Evolutionary conservation across 2,888 invertebrate genomes (phyloP).

Genomic region (Biston stratarius): DNA sequence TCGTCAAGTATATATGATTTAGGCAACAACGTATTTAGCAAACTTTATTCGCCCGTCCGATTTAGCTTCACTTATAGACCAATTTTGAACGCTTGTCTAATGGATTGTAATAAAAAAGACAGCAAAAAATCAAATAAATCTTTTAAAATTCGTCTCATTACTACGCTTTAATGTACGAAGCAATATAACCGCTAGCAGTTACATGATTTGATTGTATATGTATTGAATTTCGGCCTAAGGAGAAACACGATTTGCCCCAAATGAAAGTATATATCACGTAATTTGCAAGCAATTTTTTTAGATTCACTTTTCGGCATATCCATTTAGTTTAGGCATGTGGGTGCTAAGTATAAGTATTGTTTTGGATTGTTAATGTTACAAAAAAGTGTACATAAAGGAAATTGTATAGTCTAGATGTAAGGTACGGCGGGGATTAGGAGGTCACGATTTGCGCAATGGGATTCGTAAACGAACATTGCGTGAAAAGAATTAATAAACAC

Average conservation of each 20-base stretch:
- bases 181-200: conserved; percentile 16
- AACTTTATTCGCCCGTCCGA: conserved; percentile 55
- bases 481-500: conserved; percentile 48
- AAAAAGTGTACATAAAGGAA: conserved; percentile 63
- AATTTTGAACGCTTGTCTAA: too few species aligned
- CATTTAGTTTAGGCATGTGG: conserved; percentile 69
- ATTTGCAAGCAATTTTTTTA: conserved; percentile 56
- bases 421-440: conserved; percentile 45
- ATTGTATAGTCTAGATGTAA: conserved; percentile 67
- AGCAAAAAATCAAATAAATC: too few species aligned
- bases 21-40: conserved; percentile 30
- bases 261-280: conserved; percentile 44
- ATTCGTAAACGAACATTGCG: conserved; percentile 53
- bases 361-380: conserved; percentile 58
- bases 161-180: conserved; percentile 25
- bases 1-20: too few species aligned
- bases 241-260: conserved; percentile 54
- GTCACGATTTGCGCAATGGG: conserved; percentile 60
- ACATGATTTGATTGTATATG: conserved; percentile 11
- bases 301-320: conserved; percentile 64
- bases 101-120: too few species aligned
- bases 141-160: background rate
- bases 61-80: background rate
- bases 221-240: conserved; percentile 53
- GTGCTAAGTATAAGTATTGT: conserved; percentile 68